A percentile compares a stretch with the other conserved stretches of the same genome.
phyloP scores from a whole-genome alignment of 2,797 vertebrate species.

The Tachyglossus aculeatus region DNA sequence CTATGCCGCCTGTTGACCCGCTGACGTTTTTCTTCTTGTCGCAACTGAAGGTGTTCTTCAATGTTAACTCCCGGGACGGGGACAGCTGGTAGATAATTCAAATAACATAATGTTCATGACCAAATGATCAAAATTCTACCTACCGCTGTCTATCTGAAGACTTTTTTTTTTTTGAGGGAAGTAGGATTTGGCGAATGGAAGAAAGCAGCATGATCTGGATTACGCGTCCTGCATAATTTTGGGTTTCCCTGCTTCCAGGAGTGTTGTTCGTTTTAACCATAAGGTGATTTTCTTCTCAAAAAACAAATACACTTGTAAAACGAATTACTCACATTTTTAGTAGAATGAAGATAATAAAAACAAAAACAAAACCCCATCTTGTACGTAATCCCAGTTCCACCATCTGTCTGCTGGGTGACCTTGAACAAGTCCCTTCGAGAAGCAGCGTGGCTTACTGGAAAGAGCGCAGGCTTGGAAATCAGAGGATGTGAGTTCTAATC shows the following conservation, averaged over 20 bases:
- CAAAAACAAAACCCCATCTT: too few relatives aligned
- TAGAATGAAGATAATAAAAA: too few relatives aligned
- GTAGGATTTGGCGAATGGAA: not conserved
- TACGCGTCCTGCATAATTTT: not conserved
- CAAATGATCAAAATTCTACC: too few relatives aligned
- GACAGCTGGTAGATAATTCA: constrained; percentile 82
- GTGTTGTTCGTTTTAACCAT: not conserved
- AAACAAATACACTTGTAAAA: not conserved
- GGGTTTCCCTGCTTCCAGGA: not conserved
- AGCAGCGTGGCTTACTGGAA: too few relatives aligned
- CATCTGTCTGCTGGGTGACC: too few relatives aligned
- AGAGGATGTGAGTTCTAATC: too few relatives aligned
- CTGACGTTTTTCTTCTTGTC: constrained; percentile 97
- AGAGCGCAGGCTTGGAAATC: too few relatives aligned
- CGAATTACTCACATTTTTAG: not conserved
- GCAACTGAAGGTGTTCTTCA: constrained; percentile 96
- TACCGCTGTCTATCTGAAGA: too few relatives aligned
- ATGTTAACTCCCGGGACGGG: constrained; percentile 98
- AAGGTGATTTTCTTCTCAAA: not conserved
- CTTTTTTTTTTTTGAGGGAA: too few relatives aligned
- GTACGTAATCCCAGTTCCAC: too few relatives aligned
- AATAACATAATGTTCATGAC: fast-evolving
- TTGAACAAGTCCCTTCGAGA: too few relatives aligned
- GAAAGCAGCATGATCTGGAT: not conserved
- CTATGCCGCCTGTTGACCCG: constrained; percentile 93